These are phyloP conservation scores for Glossosoma conforme DNA, from an alignment of 1,140 invertebrate species.

Conservation along the genomic window DNA sequence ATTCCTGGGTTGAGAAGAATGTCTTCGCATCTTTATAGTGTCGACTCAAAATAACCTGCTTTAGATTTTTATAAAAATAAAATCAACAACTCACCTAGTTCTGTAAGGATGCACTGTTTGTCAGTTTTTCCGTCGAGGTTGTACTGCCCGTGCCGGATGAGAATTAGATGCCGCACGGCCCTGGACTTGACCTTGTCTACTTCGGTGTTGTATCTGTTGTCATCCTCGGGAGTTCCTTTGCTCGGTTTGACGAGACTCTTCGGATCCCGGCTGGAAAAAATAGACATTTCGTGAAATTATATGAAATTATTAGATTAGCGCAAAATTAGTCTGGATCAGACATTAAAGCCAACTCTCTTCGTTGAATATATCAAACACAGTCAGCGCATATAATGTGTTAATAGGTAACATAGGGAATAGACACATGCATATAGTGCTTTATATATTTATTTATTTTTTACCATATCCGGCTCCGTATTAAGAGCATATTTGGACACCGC, in stretches of 20 bases:
- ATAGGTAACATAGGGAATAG: too few relatives aligned
- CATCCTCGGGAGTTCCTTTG: conserved; percentile 51
- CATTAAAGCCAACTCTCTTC: neutral
- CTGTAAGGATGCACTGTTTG: conserved; percentile 71
- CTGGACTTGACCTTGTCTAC: conserved; percentile 61
- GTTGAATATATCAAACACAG: neutral
- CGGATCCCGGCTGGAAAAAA: conserved; percentile 65
- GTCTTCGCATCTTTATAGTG: too few relatives aligned
- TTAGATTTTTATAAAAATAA: too few relatives aligned
- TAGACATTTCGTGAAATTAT: too few relatives aligned
- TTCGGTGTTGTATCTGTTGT: conserved; percentile 60
- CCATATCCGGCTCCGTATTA: too few relatives aligned
- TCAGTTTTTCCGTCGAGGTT: conserved; percentile 68
- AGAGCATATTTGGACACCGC: too few relatives aligned
- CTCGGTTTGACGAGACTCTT: conserved; percentile 63
- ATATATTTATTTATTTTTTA: too few relatives aligned
- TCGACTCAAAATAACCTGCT: too few relatives aligned
- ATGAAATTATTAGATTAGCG: neutral
- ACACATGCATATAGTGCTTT: too few relatives aligned
- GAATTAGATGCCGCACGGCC: conserved; percentile 76
- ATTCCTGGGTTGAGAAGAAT: too few relatives aligned
- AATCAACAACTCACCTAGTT: conserved; percentile 63
- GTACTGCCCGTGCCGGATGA: conserved; percentile 96
- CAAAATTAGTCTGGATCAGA: neutral
- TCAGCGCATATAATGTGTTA: too few relatives aligned